Evolutionary conservation across 2,113 vertebrate genomes (phyloP).

Genomic region (Melanostigma gelatinosum): DNA sequence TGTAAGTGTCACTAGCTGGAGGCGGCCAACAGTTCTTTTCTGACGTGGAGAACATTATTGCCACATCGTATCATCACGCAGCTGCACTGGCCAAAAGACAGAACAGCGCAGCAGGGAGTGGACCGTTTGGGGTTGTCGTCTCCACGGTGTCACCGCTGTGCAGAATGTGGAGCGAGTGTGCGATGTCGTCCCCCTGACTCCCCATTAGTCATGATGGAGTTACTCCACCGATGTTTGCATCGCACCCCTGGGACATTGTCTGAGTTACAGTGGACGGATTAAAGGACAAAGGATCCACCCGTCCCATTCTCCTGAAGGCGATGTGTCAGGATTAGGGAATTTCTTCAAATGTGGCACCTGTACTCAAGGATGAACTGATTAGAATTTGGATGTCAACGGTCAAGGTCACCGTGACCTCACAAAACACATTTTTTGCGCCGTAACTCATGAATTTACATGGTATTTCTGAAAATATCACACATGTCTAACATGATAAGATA

Average conservation of each 20-base stretch:
- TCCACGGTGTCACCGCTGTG: conserved; percentile 46
- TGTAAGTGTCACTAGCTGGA: not conserved
- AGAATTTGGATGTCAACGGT: not conserved
- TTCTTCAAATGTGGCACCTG: not conserved
- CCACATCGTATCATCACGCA: conserved; percentile 20
- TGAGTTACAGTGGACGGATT: not conserved
- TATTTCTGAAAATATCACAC: too few species aligned
- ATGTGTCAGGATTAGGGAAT: too few species aligned
- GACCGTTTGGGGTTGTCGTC: conserved; percentile 38
- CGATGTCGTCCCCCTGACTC: conserved; percentile 48
- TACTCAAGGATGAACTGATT: not conserved
- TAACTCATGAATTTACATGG: too few species aligned
- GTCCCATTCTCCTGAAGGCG: not conserved
- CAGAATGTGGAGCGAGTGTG: conserved; percentile 71
- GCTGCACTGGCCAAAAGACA: conserved; percentile 1
- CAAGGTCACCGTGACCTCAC: not conserved
- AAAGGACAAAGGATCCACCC: not conserved
- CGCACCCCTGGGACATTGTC: not conserved
- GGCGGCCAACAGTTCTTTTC: not conserved
- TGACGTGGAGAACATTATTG: not conserved
- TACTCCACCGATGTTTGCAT: not conserved
- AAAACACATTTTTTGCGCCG: too few species aligned
- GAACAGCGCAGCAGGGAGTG: conserved; percentile 13
- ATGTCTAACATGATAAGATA: too few species aligned
- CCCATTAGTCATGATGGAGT: conserved; percentile 11